These are phyloP conservation scores for Andricus grossulariae DNA, from an alignment of 1,140 invertebrate genomes.

Conservation along the genomic window DNA sequence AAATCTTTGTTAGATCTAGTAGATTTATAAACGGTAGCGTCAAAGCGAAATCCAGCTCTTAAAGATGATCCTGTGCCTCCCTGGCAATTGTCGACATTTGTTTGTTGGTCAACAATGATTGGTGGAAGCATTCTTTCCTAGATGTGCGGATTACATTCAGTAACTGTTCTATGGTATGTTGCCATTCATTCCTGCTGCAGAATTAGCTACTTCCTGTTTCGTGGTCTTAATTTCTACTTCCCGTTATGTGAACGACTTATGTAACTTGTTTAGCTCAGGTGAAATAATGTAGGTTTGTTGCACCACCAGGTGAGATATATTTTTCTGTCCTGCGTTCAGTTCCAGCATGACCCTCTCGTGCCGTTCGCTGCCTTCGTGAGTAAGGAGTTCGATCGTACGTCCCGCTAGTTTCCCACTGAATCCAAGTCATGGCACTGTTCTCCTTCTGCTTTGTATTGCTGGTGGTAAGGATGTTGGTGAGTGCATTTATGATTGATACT, in stretches of 20 bases:
- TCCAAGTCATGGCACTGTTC: neutral
- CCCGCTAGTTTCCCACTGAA: neutral
- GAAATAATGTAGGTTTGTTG: neutral
- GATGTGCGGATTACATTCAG: neutral
- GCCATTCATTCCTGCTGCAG: too few species aligned
- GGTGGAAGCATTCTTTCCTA: neutral
- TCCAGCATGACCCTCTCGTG: neutral
- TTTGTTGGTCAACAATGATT: neutral
- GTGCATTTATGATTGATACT: too few species aligned
- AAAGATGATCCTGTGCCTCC: neutral
- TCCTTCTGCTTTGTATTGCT: too few species aligned
- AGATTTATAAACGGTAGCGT: neutral
- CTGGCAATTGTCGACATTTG: neutral
- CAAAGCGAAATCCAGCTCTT: neutral
- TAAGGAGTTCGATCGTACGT: neutral
- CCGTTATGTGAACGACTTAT: neutral
- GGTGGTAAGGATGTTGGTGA: too few species aligned
- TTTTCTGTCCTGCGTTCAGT: neutral
- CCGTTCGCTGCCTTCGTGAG: neutral
- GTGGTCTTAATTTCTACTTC: neutral
- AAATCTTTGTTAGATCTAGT: neutral
- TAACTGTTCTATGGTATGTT: neutral
- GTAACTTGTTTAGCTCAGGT: neutral
- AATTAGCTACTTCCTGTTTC: neutral
- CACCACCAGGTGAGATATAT: neutral